Base-by-base conservation (phyloP, 2,113 vertebrate species). In the Microtus richardsoni region DNA sequence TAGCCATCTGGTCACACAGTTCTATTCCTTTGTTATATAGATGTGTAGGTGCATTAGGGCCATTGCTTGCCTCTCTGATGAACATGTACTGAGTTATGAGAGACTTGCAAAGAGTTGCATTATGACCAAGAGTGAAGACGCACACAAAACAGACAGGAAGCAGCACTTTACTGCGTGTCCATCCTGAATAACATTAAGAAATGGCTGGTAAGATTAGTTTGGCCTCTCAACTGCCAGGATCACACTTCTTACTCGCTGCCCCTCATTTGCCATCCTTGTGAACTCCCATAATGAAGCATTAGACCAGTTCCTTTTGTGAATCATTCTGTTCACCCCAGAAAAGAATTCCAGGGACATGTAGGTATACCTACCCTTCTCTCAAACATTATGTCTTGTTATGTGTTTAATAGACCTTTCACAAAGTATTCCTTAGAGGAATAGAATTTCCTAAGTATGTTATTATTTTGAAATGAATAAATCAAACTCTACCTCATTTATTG, bases 401-500 rank as follows among this genome's bases (percentile, higher is more conserved):
- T n/a, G 80, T 12, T 47, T 94, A 77, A 49, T 16, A 87, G 54
- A 82, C 60, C 33, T 58, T 80, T 83, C 39, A 78, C 39, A 78
- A 26, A 62, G 21, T 58, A 64, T 62, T 92, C n/a, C 52, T 66
- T 47, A 82, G 17, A 64, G 33, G 36, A 26, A 94, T 21, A 58
- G 33, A 22, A 89, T 90, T 95, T 94, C 11, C 33, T 86, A 89
- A 77, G 73, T 33, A 39, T 82, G 47, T 13, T 68, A 26, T 3
- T 47, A 74, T 58, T 10, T 41, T 82, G n/a, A 41, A 85, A 89
- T 52, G 68, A 90, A 74, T 92, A 83, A 47, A 78, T 73, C 54
- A 91, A 71, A 58, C 58, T 78, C 44, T 9, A 54, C 3, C 47
- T 68, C 13, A 47, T 91, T 64, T 89, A 22, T 44, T 85, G 26